These are phyloP conservation scores for Scopus umbretta DNA, from an alignment of 2,113 vertebrate species.

Conservation along the genomic window DNA sequence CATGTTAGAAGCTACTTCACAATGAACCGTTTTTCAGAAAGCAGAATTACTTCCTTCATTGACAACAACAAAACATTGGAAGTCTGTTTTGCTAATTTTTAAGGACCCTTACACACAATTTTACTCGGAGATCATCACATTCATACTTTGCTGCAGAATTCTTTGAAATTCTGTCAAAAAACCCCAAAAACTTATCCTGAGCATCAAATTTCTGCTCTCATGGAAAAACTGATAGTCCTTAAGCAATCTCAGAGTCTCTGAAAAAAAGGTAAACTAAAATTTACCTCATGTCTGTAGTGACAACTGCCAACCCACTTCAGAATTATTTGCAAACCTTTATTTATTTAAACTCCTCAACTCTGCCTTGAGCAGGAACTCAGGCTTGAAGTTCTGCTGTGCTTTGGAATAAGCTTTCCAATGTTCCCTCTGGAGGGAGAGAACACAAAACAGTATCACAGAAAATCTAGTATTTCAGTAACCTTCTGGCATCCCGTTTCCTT, in stretches of 20 bases:
- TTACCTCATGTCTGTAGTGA: background rate
- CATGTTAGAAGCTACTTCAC: background rate
- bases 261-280: background rate
- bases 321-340: background rate
- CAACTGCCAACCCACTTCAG: background rate
- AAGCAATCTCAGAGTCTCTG: background rate
- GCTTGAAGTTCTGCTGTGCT: background rate
- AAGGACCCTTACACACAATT: background rate
- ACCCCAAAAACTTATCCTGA: background rate
- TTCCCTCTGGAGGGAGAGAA: background rate
- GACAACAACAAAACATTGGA: background rate
- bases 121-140: background rate
- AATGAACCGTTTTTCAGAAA: background rate
- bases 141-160: background rate
- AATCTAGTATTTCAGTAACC: background rate
- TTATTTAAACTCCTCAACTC: background rate
- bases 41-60: background rate
- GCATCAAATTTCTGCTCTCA: background rate
- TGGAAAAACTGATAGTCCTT: background rate
- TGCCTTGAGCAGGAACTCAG: background rate
- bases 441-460: background rate
- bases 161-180: background rate
- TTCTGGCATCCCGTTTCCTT: background rate
- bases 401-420: background rate
- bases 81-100: background rate